These are phyloP conservation scores for Acholoe squamosa DNA, from an alignment of 2,888 invertebrate genomes.

Conservation along the genomic window DNA sequence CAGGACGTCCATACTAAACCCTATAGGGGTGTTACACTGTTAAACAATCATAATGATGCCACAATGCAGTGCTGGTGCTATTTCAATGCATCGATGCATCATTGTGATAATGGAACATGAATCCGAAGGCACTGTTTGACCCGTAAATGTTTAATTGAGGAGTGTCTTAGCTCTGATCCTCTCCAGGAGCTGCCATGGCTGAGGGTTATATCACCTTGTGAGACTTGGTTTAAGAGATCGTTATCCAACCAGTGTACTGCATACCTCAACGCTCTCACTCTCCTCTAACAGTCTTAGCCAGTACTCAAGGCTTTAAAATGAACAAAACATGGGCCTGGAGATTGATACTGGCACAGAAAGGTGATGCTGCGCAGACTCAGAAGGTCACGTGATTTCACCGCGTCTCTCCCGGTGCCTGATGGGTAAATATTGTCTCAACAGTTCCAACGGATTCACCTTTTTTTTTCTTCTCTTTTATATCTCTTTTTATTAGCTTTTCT, in stretches of 20 bases:
- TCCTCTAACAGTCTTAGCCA: not conserved
- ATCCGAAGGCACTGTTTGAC: too few relatives aligned
- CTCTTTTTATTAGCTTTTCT: not conserved
- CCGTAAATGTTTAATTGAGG: too few relatives aligned
- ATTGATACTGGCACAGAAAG: not conserved
- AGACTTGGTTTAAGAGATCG: too few relatives aligned
- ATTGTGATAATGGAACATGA: too few relatives aligned
- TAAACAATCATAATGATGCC: too few relatives aligned
- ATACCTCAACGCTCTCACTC: not conserved
- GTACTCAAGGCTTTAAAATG: not conserved
- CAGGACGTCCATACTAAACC: too few relatives aligned
- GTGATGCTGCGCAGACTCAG: constrained; percentile 5
- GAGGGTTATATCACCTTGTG: too few relatives aligned
- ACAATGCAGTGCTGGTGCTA: too few relatives aligned
- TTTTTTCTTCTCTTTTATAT: not conserved
- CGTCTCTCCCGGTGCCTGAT: not conserved
- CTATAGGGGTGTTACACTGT: too few relatives aligned
- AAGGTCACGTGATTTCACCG: constrained; percentile 10
- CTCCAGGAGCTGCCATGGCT: too few relatives aligned
- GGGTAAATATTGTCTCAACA: constrained; percentile 30
- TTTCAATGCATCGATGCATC: too few relatives aligned
- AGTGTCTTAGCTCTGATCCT: too few relatives aligned
- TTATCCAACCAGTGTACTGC: not conserved
- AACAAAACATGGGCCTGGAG: not conserved
- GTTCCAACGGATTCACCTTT: not conserved